Base-by-base conservation (phyloP, 2,797 vertebrate genomes). In the Protosalanx chinensis region DNA sequence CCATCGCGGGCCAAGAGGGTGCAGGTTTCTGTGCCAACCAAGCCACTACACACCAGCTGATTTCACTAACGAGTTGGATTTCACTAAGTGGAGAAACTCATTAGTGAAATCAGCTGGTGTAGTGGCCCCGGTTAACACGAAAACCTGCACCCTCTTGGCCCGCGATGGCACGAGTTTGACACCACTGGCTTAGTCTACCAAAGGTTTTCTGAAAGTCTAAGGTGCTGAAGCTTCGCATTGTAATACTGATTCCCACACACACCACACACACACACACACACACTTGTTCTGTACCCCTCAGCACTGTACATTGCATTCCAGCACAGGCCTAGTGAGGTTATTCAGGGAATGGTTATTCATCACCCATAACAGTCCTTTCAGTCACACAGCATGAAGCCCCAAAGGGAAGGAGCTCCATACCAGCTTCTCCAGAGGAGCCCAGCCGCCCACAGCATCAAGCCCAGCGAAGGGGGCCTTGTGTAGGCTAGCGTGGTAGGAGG, bases 221-320 rank as follows among this genome's bases (percentile, higher is more conserved):
- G 41, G 29, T 35, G n/a, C 1, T 27, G 30, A 18, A 63, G 29
- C 61, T 33, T 32, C 7, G 4, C 12, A 8, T 32, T 20, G 32
- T 64, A n/a, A 66, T 12, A 15, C 37, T 15, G 8, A 18, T 16
- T 15, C 27, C 16, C 61, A n/a, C 4, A 18, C 64, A 12, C n/a
- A n/a, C n/a, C 20, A 46, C 37, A 49, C 35, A 49, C 64, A 15
- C 64, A 16, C 6, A 41, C 64, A n/a, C 27, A 30, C 65, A 53
- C 46, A 12, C 65, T 5, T n/a, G 5, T n/a, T 63, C 58, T 30
- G 7, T 23, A 60, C 23, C 58, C 58, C 10, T 27, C 71, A 77
- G 81, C 71, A 77, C 53, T 30, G 70, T 33, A 7, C 86, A 82
- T 80, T 83, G 77, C 79, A 78, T 82, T 85, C 80, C 76, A 71